Conservation (phyloP, 1,140 invertebrate genomes). For the Micrasema longulum region DNA sequence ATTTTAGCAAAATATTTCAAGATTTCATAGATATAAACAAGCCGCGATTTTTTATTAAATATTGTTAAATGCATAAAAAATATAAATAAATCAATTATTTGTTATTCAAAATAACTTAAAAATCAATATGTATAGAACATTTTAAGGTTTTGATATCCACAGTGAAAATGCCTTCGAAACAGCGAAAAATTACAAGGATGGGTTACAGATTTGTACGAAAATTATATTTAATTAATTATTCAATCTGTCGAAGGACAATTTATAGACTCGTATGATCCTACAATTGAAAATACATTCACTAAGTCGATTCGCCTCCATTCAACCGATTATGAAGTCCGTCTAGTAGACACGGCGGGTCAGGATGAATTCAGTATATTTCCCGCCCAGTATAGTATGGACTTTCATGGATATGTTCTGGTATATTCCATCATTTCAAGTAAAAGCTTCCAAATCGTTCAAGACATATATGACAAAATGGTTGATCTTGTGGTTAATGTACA, state of each 20-base stretch:
- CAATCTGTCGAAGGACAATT: conserved; percentile 98
- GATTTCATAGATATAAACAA: no score
- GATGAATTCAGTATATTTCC: conserved; percentile 99
- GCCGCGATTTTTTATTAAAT: no score
- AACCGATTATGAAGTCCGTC: conserved; percentile 94
- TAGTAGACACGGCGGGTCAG: conserved; percentile 97
- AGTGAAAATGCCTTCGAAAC: conserved; percentile 80
- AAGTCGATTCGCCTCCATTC: conserved; percentile 91
- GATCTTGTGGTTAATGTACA: conserved; percentile 97
- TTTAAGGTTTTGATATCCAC: no score
- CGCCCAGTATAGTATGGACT: conserved; percentile 96
- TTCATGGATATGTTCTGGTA: conserved; percentile 97
- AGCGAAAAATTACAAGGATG: conserved; percentile 97
- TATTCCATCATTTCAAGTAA: conserved; percentile 96
- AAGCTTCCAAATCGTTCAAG: conserved; percentile 96
- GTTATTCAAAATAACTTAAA: no score
- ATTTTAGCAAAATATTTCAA: no score
- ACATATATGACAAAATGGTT: conserved; percentile 95
- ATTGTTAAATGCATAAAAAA: no score
- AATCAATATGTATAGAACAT: no score
- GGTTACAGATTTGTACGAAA: conserved; percentile 95
- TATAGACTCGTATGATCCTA: conserved; percentile 98
- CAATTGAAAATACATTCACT: conserved; percentile 97
- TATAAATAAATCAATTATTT: no score
- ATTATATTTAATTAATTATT: conserved; percentile 77